Conservation (phyloP, 2,113 vertebrate genomes). For the Pygoscelis adeliae region DNA sequence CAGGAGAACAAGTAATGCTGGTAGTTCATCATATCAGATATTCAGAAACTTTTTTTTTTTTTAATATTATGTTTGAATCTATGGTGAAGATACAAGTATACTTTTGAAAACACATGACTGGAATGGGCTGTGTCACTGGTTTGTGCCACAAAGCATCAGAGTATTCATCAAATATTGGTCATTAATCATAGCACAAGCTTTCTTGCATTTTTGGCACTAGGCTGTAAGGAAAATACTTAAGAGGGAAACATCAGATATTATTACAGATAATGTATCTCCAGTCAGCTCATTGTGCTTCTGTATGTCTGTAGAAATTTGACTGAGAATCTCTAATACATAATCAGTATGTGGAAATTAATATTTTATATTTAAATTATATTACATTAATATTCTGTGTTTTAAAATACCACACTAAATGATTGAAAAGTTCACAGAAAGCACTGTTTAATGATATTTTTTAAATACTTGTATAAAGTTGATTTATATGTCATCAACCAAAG, state of each 20-base stretch:
- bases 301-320: background rate
- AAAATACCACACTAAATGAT: background rate
- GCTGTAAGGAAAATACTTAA: background rate
- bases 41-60: background rate
- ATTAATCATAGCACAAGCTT: background rate
- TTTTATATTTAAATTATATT: background rate
- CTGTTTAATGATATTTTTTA: background rate
- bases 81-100: background rate
- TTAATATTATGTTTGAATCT: background rate
- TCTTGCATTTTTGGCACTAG: background rate
- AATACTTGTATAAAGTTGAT: background rate
- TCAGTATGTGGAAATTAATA: background rate
- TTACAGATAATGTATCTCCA: background rate
- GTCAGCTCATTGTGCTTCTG: accelerated
- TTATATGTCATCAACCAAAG: background rate
- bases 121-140: background rate
- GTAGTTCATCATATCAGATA: background rate
- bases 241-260: background rate
- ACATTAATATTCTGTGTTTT: background rate
- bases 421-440: background rate
- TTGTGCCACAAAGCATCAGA: background rate
- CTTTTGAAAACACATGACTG: background rate
- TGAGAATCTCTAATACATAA: background rate
- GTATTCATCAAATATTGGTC: background rate
- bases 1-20: background rate